Evolutionary conservation across 2,797 vertebrate genomes (phyloP).

Genomic region (Phataginus tricuspis): DNA sequence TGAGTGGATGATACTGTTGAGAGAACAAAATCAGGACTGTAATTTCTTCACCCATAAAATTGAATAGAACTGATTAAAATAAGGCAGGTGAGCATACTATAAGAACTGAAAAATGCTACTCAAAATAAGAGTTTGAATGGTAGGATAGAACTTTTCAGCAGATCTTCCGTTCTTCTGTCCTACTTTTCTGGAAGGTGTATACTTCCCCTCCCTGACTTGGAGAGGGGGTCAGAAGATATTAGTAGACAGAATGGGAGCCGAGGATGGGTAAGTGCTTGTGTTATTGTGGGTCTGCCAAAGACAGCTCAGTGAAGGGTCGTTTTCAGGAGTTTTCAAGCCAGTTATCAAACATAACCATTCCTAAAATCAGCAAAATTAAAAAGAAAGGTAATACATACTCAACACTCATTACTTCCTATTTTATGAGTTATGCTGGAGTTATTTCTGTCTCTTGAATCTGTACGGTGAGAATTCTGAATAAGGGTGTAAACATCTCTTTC

Average conservation of each 20-base stretch:
- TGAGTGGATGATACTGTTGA: not conserved
- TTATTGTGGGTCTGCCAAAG: not conserved
- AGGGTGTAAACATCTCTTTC: not conserved
- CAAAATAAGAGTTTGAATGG: not conserved
- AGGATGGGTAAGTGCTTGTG: not conserved
- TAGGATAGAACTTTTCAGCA: not conserved
- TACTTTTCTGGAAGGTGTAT: not conserved
- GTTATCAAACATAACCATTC: not conserved
- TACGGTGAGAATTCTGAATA: not conserved
- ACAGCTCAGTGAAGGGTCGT: not conserved
- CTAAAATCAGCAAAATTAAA: not conserved
- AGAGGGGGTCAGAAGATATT: not conserved
- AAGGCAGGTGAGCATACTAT: not conserved
- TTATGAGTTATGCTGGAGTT: not conserved
- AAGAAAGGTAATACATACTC: not conserved
- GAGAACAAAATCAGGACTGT: not conserved
- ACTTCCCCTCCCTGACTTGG: not conserved
- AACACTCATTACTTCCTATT: not conserved
- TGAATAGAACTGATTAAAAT: not conserved
- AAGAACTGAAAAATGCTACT: not conserved
- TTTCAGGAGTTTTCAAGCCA: not conserved
- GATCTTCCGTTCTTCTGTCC: not conserved
- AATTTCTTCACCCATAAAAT: not conserved
- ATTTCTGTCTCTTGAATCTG: not conserved
- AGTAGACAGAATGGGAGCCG: not conserved